Base-by-base conservation (phyloP, 2,797 vertebrate genomes). In the Clarias laeviceps region DNA sequence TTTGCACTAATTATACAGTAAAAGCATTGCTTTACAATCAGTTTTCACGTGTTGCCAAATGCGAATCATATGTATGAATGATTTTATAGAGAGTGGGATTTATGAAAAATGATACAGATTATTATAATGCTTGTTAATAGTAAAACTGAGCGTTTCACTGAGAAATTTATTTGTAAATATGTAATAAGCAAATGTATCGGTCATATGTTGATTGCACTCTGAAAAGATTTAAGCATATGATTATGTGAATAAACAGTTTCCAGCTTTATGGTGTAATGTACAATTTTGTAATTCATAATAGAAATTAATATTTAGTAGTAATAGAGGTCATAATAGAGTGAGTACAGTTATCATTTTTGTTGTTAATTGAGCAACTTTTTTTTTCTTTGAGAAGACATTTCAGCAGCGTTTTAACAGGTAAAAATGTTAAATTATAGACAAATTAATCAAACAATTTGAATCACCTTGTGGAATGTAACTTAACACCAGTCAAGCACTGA, bases 1-100 rank as follows among this genome's bases (percentile, higher is more conserved):
- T 82, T 82, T 86, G 85, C 85, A 86, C 85, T 86, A 82, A 78
- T 69, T 56, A 34, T 18, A n/a, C n/a, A n/a, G n/a, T n/a, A 66
- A 50, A 17, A 65, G 50, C 72, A 22, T 82, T 86, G 27, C 37
- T 86, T 69, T 77, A 70, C 40, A 65, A 72, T 81, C 50, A 59
- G 54, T 77, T 86, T 59, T 78, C 54, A 78, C 56, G 7, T 68
- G 50, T 18, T 76, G 61, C 54, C 65, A 62, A 80, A 64, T 45
- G 24, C 62, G 24, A 80, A 65, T 65, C 17, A n/a, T 65, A 50
- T 45, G 78, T 79, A 24, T 27, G 34, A 40, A 20, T 65, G 61
- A 80, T 65, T 54, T 80, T 29, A 18, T 80, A 65, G 24, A 29
- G 78, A n/a, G 78, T 80, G 59, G 37, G 24, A 29, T 64, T 59